Evolutionary conservation across 1,140 invertebrate genomes (phyloP).

Genomic region (Drosophila bocqueti): DNA sequence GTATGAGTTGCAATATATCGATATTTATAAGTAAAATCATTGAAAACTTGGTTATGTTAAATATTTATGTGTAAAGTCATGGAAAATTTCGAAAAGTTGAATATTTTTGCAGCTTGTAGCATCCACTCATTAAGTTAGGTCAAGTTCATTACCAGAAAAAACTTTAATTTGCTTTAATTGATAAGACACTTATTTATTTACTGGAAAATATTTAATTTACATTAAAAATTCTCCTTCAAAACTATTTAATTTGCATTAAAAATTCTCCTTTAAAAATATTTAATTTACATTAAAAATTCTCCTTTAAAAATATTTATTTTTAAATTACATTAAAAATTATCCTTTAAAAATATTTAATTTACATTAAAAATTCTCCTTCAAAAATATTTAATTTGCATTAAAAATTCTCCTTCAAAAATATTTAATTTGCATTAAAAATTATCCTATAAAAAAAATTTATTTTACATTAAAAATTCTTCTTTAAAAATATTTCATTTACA

Average conservation of each 20-base stretch:
- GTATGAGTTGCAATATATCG: neutral
- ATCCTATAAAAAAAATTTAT: no score
- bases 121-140: conserved; percentile 6
- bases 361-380: no score
- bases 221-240: neutral
- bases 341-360: neutral
- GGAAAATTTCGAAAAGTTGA: neutral
- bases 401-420: neutral
- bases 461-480: no score
- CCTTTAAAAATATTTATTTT: neutral
- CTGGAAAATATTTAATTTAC: neutral
- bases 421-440: neutral
- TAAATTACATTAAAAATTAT: neutral
- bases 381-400: neutral
- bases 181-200: no score
- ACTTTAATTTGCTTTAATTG: neutral
- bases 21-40: no score
- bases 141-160: conserved; percentile 45
- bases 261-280: no score
- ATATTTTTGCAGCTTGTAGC: conserved; percentile 3
- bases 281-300: no score
- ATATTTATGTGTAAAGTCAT: neutral
- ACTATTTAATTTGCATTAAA: no score
- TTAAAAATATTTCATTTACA: neutral
- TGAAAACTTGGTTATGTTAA: no score